A percentile compares a stretch with the other conserved stretches of the same genome.
These are phyloP conservation scores for Cotesia chilonis DNA, from an alignment of 1,140 invertebrate genomes.

Conservation along the genomic window DNA sequence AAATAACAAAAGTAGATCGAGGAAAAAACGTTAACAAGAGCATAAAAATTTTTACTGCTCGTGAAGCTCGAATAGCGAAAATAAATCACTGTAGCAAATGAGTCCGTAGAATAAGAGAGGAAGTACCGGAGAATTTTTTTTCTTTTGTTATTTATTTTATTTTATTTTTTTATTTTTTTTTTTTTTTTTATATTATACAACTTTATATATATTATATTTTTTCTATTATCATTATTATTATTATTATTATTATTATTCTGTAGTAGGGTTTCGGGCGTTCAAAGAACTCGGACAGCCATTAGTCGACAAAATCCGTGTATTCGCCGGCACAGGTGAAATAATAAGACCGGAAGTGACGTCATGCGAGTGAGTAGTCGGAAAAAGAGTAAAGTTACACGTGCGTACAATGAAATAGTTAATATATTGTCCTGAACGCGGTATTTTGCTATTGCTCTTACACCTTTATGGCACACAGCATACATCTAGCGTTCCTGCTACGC, in stretches of 20 bases:
- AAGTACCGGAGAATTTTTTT: not conserved
- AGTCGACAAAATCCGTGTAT: conserved; percentile 34
- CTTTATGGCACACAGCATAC: too few relatives aligned
- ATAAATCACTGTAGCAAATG: conserved; percentile 13
- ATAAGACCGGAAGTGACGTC: conserved; percentile 57
- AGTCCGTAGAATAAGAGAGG: conserved; percentile 7
- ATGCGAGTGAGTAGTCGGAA: conserved; percentile 31
- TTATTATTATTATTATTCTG: too few relatives aligned
- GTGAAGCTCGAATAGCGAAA: not conserved
- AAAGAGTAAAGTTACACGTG: conserved; percentile 13
- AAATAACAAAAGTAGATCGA: not conserved
- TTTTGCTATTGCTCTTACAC: conserved; percentile 12
- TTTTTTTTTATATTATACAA: not conserved
- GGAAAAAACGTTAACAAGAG: not conserved
- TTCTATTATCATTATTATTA: not conserved
- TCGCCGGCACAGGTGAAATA: conserved; percentile 48
- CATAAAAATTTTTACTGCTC: conserved; percentile 18
- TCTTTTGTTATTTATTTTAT: too few relatives aligned
- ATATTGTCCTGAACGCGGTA: not conserved
- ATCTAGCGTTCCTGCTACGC: not conserved
- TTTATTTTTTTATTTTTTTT: too few relatives aligned
- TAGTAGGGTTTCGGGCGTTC: conserved; percentile 37
- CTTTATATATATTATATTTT: conserved; percentile 18
- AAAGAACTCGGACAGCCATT: conserved; percentile 46
- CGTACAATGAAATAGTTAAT: conserved; percentile 30